Evolutionary conservation across 2,797 vertebrate genomes (phyloP), one percentile per base, ranked within the genome.

Genomic region (Melanotaenia pygmaea): DNA sequence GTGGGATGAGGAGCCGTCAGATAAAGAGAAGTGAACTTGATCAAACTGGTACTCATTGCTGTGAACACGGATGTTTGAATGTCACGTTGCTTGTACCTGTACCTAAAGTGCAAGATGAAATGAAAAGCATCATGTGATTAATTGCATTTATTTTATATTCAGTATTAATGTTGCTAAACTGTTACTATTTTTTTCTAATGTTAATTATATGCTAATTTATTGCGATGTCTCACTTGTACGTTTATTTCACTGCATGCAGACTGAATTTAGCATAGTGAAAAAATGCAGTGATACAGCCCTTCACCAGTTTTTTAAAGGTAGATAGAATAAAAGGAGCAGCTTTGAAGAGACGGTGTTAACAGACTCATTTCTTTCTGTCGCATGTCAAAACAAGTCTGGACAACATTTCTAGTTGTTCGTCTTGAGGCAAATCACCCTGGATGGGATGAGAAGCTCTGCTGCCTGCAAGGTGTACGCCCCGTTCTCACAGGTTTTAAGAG

Each of bases 171-270:
- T 97, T 97, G 95, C 95, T 94, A 93, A 94, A 98, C 96, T 98
- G 97, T 97, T 98, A 96, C 94, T 94, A 91, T 92, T 95, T 66
- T 94, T 95, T 94, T 91, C 92, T 95, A 95, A 95, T 97, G 96
- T 98, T 98, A 98, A 97, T 99, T 97, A 98, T 98, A 97, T 97
- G 96, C 96, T 99, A 97, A 99, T 99, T 99, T 99, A 99, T 99
- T 99, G 95, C 95, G 89, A 94, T 95, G 95, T 96, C 96, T 97
- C 96, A 97, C 96, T 92, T 95, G 96, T 96, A 94, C 94, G 91
- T 97, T 94, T 94, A 94, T 96, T 96, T 94, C 95, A 93, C 94
- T 95, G 94, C 96, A 97, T 97, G 94, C 95, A 93, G 95, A 92
- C 88, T 93, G 91, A 95, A 95, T 90, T 89, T 95, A 96, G 93